Percentiles rank a stretch among this genome's conserved stretches.
These are phyloP conservation scores for Patella pellucida DNA, from an alignment of 2,888 invertebrate genomes.

Conservation along the genomic window DNA sequence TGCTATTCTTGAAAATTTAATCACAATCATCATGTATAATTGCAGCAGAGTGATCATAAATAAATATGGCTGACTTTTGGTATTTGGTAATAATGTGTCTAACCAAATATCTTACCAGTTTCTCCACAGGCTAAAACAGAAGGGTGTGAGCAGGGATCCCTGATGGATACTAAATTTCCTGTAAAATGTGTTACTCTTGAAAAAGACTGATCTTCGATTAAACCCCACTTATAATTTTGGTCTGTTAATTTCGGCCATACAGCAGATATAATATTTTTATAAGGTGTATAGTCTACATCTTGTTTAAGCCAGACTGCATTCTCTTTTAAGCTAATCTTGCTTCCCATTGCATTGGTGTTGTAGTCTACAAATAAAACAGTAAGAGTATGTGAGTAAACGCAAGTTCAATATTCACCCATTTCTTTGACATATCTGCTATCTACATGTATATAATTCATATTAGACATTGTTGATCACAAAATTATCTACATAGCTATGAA, in stretches of 20 bases:
- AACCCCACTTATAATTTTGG: constrained; percentile 30
- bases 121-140: constrained; percentile 15
- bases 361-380: neutral
- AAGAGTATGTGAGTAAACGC: no score
- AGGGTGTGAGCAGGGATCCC: constrained; percentile 15
- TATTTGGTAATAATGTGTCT: neutral
- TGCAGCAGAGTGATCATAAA: no score
- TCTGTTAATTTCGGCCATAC: constrained; percentile 35
- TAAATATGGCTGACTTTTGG: no score
- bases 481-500: no score
- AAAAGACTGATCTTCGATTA: constrained; percentile 17
- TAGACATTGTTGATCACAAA: no score
- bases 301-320: constrained; percentile 27
- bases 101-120: constrained; percentile 19
- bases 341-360: constrained; percentile 3
- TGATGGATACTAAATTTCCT: neutral
- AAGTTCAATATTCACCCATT: no score
- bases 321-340: constrained; percentile 17
- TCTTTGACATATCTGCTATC: no score
- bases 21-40: no score
- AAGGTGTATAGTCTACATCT: constrained; percentile 38
- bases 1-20: no score
- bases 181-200: constrained; percentile 1
- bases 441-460: no score
- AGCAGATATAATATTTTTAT: constrained; percentile 32